phyloP scores from a whole-genome alignment of 2,113 vertebrate genomes.

The Myocastor coypus region DNA sequence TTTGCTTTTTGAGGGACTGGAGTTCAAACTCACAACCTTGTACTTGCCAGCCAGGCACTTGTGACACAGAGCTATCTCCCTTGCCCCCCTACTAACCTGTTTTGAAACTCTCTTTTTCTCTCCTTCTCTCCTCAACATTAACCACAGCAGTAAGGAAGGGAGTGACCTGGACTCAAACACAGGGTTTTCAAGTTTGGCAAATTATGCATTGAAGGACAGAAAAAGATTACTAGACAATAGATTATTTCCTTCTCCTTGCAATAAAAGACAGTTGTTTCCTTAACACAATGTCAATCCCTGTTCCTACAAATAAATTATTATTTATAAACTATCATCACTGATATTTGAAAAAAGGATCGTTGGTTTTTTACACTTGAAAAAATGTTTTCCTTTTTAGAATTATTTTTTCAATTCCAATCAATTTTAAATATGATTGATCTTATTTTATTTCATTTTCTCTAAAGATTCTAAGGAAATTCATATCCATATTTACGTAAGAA shows the following conservation, averaged over 20 bases:
- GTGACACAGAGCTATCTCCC: no score
- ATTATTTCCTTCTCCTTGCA: not conserved
- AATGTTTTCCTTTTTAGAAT: slow-evolving; percentile 39
- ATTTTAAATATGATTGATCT: not conserved
- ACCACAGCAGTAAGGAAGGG: not conserved
- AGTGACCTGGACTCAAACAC: rapidly evolving
- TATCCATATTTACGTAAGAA: not conserved
- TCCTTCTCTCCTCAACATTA: not conserved
- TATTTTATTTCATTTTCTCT: not conserved
- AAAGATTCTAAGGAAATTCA: not conserved
- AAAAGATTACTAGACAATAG: not conserved
- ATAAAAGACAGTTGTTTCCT: not conserved
- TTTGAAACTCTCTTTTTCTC: no score
- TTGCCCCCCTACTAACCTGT: no score
- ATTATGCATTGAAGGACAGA: not conserved
- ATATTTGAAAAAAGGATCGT: not conserved
- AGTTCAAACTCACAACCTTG: no score
- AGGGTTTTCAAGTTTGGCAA: not conserved
- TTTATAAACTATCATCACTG: not conserved
- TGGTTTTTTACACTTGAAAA: slow-evolving; percentile 1
- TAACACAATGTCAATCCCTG: not conserved
- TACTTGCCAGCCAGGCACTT: no score
- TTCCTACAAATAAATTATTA: not conserved
- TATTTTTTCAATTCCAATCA: not conserved
- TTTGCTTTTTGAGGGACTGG: no score